phyloP scores from a whole-genome alignment of 2,113 vertebrate species.

The Megaleporinus macrocephalus region DNA sequence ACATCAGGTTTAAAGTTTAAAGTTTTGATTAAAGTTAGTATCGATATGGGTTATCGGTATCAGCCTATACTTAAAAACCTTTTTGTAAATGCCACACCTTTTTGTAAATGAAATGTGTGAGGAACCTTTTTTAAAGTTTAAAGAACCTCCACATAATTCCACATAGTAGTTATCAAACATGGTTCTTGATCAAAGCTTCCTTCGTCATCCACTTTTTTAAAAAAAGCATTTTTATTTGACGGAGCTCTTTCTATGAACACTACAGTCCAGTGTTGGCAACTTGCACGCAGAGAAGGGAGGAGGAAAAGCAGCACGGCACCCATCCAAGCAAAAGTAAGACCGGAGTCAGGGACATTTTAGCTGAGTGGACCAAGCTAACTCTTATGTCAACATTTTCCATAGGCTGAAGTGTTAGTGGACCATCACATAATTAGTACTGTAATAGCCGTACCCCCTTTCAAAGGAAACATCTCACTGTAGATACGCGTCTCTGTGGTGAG shows the following conservation, averaged over 20 bases:
- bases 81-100: too few relatives aligned
- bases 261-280: background rate
- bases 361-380: slow-evolving; percentile 61
- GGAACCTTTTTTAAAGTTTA: too few relatives aligned
- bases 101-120: too few relatives aligned
- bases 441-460: slow-evolving; percentile 67
- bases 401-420: slow-evolving; percentile 72
- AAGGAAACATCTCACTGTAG: slow-evolving; percentile 45
- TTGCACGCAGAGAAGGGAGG: slow-evolving; percentile 14
- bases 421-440: slow-evolving; percentile 75
- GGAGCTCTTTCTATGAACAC: background rate
- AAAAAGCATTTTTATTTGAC: background rate
- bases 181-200: too few relatives aligned
- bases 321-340: slow-evolving; percentile 16
- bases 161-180: too few relatives aligned
- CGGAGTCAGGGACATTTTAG: slow-evolving; percentile 52
- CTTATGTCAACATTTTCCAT: slow-evolving; percentile 70
- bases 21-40: too few relatives aligned
- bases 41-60: too few relatives aligned
- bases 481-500: slow-evolving; percentile 22
- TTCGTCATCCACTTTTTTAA: too few relatives aligned
- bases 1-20: too few relatives aligned
- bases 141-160: too few relatives aligned
- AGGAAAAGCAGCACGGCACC: background rate
- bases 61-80: too few relatives aligned